Conservation (phyloP, 2,113 vertebrate species). For the Cairina moschata region DNA sequence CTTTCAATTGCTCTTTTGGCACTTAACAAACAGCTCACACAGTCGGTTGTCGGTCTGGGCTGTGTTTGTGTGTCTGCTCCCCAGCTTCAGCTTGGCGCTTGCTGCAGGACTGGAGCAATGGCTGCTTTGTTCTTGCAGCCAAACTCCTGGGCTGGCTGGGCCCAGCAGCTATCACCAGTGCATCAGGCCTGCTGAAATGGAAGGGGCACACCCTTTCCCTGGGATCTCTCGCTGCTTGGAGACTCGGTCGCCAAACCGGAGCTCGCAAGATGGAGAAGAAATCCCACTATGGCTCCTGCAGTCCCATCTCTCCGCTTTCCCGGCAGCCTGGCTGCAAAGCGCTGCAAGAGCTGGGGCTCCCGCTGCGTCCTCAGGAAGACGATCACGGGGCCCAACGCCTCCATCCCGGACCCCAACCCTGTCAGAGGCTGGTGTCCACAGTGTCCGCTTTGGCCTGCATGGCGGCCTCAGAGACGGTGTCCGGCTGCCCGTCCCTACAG, state of each 20-base stretch:
- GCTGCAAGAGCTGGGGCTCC: not conserved
- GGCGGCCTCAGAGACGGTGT: constrained; percentile 64
- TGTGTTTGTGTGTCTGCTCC: not conserved
- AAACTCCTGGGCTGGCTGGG: not conserved
- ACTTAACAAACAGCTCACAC: constrained; percentile 38
- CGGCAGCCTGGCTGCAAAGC: not conserved
- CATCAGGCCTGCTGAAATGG: not conserved
- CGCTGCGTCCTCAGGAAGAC: rapidly evolving
- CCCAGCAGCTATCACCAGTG: rapidly evolving
- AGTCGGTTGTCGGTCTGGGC: not conserved
- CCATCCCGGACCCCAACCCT: rapidly evolving
- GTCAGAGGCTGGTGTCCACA: constrained; percentile 86
- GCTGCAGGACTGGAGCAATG: not conserved
- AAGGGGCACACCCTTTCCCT: not conserved
- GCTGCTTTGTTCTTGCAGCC: not conserved
- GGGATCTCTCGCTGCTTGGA: rapidly evolving
- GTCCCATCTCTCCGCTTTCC: not conserved
- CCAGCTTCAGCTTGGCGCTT: constrained; percentile 26
- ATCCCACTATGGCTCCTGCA: not conserved
- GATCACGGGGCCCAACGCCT: rapidly evolving
- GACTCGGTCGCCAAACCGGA: not conserved
- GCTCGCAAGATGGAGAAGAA: not conserved
- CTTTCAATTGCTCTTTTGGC: constrained; percentile 20
- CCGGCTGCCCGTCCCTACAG: constrained; percentile 84
- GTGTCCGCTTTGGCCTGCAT: constrained; percentile 71